Base-by-base conservation (phyloP, 2,888 invertebrate species). In the Tachystola acroxantha region DNA sequence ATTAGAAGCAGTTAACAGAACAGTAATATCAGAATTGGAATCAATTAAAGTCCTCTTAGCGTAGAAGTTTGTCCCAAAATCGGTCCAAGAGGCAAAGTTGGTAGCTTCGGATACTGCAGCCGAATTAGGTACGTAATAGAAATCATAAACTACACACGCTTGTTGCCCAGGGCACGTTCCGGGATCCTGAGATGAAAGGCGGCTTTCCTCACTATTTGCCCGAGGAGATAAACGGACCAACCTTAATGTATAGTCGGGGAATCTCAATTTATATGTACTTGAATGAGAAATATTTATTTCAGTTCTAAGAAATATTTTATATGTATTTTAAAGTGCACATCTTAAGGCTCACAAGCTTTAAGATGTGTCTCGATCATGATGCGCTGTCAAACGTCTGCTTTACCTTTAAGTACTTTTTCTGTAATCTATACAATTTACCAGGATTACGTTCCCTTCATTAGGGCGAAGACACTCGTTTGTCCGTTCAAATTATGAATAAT, bases 161-260 rank as follows among this genome's bases (percentile, higher is more conserved):
- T 40, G 31, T 33, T 19, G 39, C 40, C 38, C 56, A n/a, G 34
- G 37, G 43, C 64, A 64, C 63, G 64, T 62, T 50, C 43, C 39
- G 38, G 26, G 40, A 37, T 34, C 26, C 43, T 29, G 41, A 35
- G 50, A 49, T 55, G 56, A 56, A 58, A 57, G 47, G 44, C 30
- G 45, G 44, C 48, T 54, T 55, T 51, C 56, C 45, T 48, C 48
- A 40, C 46, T 45, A 45, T 50, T 53, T 50, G 46, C 46, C 48
- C 46, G 38, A 43, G 40, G 36, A 41, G 40, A 53, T 51, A 46
- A 48, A 51, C 39, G 43, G 32, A 11, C 27, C 5, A 24, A 24
- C 24, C 24, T 24, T 24, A 24, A 11, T 11, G 11, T 11, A 11
- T n/a, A 27, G 3, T n/a, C n/a, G n/a, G n/a, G n/a, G 9, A 10